Evolutionary conservation across 2,113 vertebrate species (phyloP).

Genomic region (Nycticorax nycticorax): DNA sequence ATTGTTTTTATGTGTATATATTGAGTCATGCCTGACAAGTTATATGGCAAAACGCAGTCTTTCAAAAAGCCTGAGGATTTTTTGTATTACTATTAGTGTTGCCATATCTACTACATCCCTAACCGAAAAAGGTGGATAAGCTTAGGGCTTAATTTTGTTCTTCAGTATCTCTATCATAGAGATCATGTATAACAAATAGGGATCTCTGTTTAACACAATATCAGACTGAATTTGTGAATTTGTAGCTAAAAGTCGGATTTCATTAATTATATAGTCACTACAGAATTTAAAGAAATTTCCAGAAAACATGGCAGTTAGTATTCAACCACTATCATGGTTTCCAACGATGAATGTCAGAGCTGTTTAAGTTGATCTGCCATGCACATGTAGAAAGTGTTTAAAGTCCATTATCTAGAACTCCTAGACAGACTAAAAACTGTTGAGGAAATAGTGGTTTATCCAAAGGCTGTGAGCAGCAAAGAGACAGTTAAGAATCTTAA

Average conservation of each 20-base stretch:
- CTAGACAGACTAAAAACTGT: background rate
- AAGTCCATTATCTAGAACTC: background rate
- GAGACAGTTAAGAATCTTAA: background rate
- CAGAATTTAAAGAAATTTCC: background rate
- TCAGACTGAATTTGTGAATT: background rate
- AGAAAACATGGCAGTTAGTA: background rate
- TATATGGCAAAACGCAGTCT: background rate
- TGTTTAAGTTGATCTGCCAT: background rate
- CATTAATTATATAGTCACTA: background rate
- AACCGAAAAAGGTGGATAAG: background rate
- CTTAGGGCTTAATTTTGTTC: background rate
- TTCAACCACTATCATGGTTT: background rate
- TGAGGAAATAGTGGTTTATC: background rate
- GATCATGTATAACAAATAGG: background rate
- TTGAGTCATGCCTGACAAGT: background rate
- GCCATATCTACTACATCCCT: background rate
- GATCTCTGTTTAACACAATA: background rate
- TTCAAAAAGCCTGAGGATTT: accelerated
- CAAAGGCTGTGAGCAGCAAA: background rate
- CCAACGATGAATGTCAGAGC: background rate
- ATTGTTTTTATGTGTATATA: background rate
- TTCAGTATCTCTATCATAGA: background rate
- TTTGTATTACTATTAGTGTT: background rate
- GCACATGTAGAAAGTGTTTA: background rate
- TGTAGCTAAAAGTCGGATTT: background rate